A percentile compares a stretch with the other conserved stretches of the same genome.
Evolutionary conservation across 1,140 invertebrate genomes (phyloP).

Genomic region (Frieseomelitta varia): DNA sequence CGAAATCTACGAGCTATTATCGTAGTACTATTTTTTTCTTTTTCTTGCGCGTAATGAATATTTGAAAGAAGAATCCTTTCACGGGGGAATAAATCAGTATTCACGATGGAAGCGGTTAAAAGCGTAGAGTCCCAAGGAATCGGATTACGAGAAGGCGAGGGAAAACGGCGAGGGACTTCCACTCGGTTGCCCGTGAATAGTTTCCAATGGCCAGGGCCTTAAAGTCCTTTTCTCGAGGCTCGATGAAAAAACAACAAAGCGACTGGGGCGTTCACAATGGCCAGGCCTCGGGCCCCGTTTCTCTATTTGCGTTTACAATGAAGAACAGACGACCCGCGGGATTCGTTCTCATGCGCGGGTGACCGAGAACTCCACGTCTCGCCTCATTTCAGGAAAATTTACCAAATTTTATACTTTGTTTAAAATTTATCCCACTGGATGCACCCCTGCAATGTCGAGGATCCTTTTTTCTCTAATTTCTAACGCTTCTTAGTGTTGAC

Average conservation of each 20-base stretch:
- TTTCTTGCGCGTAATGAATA: neutral
- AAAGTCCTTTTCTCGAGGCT: constrained; percentile 53
- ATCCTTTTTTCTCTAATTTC: too few relatives aligned
- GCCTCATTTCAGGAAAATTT: neutral
- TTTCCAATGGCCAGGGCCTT: constrained; percentile 57
- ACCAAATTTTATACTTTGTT: neutral
- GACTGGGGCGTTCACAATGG: constrained; percentile 58
- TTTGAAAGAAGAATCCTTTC: neutral
- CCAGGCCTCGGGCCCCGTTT: constrained; percentile 33
- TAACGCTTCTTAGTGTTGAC: too few relatives aligned
- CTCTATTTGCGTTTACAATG: constrained; percentile 58
- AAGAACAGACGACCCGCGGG: constrained; percentile 19
- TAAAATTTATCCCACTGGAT: too few relatives aligned
- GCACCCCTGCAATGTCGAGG: too few relatives aligned
- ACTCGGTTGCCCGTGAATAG: constrained; percentile 74
- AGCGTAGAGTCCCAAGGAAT: constrained; percentile 30
- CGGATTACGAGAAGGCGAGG: constrained; percentile 52
- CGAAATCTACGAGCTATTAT: neutral
- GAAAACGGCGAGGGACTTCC: constrained; percentile 74
- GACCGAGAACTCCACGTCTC: neutral
- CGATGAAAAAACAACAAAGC: constrained; percentile 78
- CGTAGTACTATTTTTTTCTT: too few relatives aligned
- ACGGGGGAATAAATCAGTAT: neutral
- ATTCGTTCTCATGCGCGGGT: constrained; percentile 5
- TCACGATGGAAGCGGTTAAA: constrained; percentile 9